Evolutionary conservation across 2,797 vertebrate species (phyloP).

Genomic region (Austrolebias charrua): DNA sequence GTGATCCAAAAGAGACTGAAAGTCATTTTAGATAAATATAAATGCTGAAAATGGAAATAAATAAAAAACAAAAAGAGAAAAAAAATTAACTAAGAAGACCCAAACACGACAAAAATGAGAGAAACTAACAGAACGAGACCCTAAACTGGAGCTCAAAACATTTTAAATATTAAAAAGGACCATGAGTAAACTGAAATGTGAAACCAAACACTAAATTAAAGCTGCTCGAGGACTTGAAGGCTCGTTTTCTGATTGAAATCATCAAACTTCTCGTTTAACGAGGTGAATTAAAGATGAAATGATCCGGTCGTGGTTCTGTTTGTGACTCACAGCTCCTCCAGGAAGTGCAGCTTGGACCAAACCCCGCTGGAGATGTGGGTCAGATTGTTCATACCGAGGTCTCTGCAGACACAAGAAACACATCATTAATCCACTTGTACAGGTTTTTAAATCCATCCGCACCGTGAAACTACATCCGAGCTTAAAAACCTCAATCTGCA

Average conservation of each 20-base stretch:
- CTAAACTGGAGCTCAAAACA: too few species aligned
- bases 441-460: not conserved
- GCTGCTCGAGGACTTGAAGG: too few species aligned
- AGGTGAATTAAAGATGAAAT: not conserved
- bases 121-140: too few species aligned
- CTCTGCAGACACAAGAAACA: conserved; percentile 78
- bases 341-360: conserved; percentile 86
- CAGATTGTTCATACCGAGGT: conserved; percentile 97
- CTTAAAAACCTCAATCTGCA: conserved; percentile 2
- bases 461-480: not conserved
- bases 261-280: not conserved
- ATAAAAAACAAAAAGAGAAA: too few species aligned
- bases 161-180: too few species aligned
- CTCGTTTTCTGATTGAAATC: too few species aligned
- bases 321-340: conserved; percentile 92
- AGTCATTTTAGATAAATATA: too few species aligned
- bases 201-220: not conserved
- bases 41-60: too few species aligned
- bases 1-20: too few species aligned
- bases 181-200: too few species aligned
- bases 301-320: not conserved
- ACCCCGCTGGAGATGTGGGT: conserved; percentile 81
- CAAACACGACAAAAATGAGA: too few species aligned
- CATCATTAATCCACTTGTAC: not conserved
- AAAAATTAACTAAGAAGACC: too few species aligned